Percentiles rank a stretch among this genome's conserved stretches.
Conservation (phyloP, 2,888 invertebrate genomes). For the Copidosoma aretas region DNA sequence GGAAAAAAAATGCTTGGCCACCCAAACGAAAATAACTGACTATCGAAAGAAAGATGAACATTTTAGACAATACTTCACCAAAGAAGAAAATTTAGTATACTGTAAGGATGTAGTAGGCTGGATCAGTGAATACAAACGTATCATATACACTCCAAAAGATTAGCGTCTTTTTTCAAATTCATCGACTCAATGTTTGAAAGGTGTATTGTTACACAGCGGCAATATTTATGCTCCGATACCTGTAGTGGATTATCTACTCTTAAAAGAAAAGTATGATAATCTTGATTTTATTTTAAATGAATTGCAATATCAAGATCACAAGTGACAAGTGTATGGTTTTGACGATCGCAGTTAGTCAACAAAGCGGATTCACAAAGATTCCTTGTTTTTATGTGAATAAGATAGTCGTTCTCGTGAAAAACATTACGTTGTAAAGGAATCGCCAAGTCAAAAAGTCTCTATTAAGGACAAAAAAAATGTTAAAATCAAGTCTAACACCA, state of each 20-base stretch:
- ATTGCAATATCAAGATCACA: conserved; percentile 5
- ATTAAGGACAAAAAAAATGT: no score
- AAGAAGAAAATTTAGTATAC: conserved; percentile 12
- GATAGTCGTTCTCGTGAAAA: no score
- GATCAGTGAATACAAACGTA: conserved; percentile 14
- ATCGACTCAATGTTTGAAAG: no score
- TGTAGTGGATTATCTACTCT: conserved; percentile 4
- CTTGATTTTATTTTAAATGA: conserved; percentile 4
- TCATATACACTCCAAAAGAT: background rate
- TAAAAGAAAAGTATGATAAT: conserved; percentile 17
- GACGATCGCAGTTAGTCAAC: no score
- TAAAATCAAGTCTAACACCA: no score
- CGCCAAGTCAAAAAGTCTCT: no score
- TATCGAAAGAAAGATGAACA: conserved; percentile 5
- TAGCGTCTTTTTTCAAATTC: no score
- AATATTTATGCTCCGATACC: conserved; percentile 17
- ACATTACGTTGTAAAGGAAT: no score
- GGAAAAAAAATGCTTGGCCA: conserved; percentile 10
- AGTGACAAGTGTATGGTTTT: background rate
- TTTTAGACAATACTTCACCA: conserved; percentile 15
- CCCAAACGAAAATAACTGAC: background rate
- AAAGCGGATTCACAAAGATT: no score
- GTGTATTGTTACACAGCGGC: conserved; percentile 8
- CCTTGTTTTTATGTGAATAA: no score
- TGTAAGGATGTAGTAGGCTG: conserved; percentile 15